phyloP scores from a whole-genome alignment of 2,888 invertebrate genomes.

The Dryocosmus kuriphilus region DNA sequence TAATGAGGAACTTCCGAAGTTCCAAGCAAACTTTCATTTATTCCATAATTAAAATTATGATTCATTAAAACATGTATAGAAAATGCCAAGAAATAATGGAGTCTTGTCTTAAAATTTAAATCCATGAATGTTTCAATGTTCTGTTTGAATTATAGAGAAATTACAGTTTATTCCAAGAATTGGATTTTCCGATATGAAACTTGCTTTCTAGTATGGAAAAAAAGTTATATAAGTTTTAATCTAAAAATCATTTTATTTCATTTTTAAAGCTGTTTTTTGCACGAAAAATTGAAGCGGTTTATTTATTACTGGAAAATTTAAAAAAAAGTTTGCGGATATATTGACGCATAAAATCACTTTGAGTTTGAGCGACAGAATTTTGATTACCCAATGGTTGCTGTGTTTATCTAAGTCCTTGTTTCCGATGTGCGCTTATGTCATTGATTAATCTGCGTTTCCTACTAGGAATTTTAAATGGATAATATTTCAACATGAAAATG shows the following conservation, averaged over 20 bases:
- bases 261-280: too few relatives aligned
- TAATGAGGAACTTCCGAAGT: neutral
- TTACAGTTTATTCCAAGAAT: neutral
- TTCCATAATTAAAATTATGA: neutral
- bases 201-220: too few relatives aligned
- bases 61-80: neutral
- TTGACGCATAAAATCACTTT: neutral
- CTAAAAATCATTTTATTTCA: too few relatives aligned
- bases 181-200: too few relatives aligned
- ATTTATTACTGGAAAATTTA: neutral
- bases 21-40: neutral
- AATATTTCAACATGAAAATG: conserved; percentile 23
- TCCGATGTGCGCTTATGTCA: conserved; percentile 6
- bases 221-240: too few relatives aligned
- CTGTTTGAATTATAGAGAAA: too few relatives aligned
- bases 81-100: neutral
- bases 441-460: conserved; percentile 22
- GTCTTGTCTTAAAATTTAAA: too few relatives aligned
- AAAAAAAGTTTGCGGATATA: neutral
- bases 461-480: conserved; percentile 5
- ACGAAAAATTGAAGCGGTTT: too few relatives aligned
- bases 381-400: neutral
- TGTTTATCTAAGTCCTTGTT: conserved; percentile 10
- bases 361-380: conserved; percentile 11
- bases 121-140: too few relatives aligned